These are phyloP conservation scores for Tetragnatha montana DNA, from an alignment of 2,888 invertebrate genomes.

Conservation along the genomic window DNA sequence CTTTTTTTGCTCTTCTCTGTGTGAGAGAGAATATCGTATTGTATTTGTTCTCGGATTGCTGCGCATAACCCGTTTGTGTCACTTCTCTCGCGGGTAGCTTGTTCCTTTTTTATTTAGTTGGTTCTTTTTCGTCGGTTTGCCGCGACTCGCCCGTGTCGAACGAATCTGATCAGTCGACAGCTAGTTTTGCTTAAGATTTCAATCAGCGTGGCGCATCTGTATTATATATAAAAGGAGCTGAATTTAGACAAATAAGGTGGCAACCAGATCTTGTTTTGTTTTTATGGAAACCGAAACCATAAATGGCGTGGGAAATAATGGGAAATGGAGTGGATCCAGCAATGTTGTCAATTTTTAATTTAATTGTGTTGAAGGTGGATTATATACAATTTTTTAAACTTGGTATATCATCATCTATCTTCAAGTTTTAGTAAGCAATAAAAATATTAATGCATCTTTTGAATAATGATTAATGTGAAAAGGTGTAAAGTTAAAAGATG, in stretches of 20 bases:
- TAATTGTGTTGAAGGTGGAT: too few species aligned
- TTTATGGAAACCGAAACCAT: too few species aligned
- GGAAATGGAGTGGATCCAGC: too few species aligned
- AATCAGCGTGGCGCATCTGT: not conserved
- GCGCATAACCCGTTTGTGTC: slow-evolving; percentile 6
- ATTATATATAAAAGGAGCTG: not conserved
- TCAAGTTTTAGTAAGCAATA: too few species aligned
- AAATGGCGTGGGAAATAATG: too few species aligned
- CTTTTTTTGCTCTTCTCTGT: not conserved
- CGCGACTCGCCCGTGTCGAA: not conserved
- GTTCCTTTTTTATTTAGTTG: not conserved
- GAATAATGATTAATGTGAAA: too few species aligned
- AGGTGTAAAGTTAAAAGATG: too few species aligned
- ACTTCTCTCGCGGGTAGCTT: not conserved
- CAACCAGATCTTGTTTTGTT: not conserved
- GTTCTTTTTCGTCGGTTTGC: not conserved
- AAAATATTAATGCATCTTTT: too few species aligned
- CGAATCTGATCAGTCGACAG: not conserved
- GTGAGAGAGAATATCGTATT: slow-evolving; percentile 5
- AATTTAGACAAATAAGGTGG: not conserved
- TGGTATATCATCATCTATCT: too few species aligned
- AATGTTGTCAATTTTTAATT: too few species aligned
- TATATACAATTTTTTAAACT: too few species aligned
- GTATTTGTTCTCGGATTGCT: slow-evolving; percentile 10
- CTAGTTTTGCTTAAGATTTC: not conserved